Base-by-base conservation (phyloP, 2,113 vertebrate species). In the Pampusana beccarii region DNA sequence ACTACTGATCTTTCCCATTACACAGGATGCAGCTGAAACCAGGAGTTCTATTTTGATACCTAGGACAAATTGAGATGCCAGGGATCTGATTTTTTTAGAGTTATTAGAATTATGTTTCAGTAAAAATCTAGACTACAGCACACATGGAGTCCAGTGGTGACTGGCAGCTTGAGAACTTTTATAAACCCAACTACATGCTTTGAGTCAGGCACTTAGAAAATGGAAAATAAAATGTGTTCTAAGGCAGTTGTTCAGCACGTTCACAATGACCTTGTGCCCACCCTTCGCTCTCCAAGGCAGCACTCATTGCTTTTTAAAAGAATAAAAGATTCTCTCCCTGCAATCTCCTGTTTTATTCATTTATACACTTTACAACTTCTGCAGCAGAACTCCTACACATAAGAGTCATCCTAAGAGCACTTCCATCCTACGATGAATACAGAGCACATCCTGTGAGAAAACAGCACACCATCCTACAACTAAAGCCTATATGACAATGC, bases 341-440 rank as follows among this genome's bases (percentile, higher is more conserved):
- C 53, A 57, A 26, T 72, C 83, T 91, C 83, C 80, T 69, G 14
- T 64, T 80, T 74, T 87, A 92, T 90, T 91, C 78, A 75, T 96
- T 92, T 91, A 92, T 48, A 86, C 34, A 48, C 53, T 95, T 92
- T 72, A 95, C 91, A 94, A 92, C 65, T 95, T 82, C 48, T 75
- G 65, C 84, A 92, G 81, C 33, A 95, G 29, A 92, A 95, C 91
- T 86, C 95, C 95, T 60, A 95, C 93, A 50, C 40, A 1, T 60
- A 75, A 84, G 62, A 92, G 77, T 89, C 89, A 92, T 92, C 54
- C 84, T 87, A 91, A 80, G 62, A 95, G 81, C 70, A 69, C 61
- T 87, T 92, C 62, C 70, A 94, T 46, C 81, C 91, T 87, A 16
- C 23, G 3, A 33, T 65, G 66, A 81, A 78, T 65, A 21, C 53